These are phyloP conservation scores for Diadema setosum DNA, from an alignment of 35 echinoderm and acorn worm species.

Conservation along the genomic window DNA sequence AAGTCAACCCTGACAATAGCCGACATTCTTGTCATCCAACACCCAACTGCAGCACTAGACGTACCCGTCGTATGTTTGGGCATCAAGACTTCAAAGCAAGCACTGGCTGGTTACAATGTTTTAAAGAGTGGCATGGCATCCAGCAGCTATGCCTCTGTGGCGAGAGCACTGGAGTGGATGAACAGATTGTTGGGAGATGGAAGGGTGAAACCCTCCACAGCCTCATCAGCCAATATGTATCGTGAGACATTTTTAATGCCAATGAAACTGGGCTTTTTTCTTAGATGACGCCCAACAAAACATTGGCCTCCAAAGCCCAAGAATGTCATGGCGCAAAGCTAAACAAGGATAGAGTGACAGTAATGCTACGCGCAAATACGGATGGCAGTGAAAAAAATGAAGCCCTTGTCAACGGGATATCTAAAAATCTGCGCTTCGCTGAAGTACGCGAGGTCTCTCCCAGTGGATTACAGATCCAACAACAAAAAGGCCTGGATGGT, in stretches of 20 bases:
- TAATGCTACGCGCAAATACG: background rate
- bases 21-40: too few relatives aligned
- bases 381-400: background rate
- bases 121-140: background rate
- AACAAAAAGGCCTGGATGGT: conserved; percentile 30
- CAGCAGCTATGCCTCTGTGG: background rate
- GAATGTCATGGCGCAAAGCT: background rate
- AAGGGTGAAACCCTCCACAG: background rate
- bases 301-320: too few relatives aligned
- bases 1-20: too few relatives aligned
- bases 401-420: background rate
- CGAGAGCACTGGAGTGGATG: background rate
- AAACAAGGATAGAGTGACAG: background rate
- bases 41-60: too few relatives aligned
- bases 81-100: background rate
- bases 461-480: background rate
- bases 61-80: too few relatives aligned
- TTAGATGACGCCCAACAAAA: too few relatives aligned
- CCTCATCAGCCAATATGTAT: background rate
- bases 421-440: background rate
- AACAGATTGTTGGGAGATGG: background rate
- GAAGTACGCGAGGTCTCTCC: background rate
- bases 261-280: too few relatives aligned
- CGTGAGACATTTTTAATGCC: background rate
- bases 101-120: background rate